Percentiles rank a stretch among this genome's conserved stretches.
These are phyloP conservation scores for Drosophila funebris DNA, from an alignment of 1,140 invertebrate species.

Conservation along the genomic window DNA sequence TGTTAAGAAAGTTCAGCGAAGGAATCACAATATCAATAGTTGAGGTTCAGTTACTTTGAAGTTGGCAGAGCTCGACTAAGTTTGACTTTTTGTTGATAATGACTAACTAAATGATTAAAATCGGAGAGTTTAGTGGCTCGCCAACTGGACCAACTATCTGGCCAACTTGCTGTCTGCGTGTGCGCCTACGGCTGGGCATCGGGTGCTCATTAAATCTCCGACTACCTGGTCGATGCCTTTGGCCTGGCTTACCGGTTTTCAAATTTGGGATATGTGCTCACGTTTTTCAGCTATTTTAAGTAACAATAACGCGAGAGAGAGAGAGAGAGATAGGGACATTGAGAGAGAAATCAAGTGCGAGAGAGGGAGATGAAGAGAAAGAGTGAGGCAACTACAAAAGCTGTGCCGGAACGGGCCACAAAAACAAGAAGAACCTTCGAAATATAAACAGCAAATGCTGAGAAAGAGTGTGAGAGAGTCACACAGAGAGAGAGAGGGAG, in stretches of 20 bases:
- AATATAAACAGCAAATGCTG: slow-evolving; percentile 25
- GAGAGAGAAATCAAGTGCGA: too few relatives aligned
- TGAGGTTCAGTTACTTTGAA: neutral
- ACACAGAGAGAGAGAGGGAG: slow-evolving; percentile 5
- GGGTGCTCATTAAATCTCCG: slow-evolving; percentile 47
- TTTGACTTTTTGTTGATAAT: neutral
- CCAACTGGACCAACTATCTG: slow-evolving; percentile 24
- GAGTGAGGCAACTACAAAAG: slow-evolving; percentile 35
- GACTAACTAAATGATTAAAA: neutral
- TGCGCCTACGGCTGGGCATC: slow-evolving; percentile 31
- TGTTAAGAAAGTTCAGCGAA: too few relatives aligned
- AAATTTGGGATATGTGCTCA: slow-evolving; percentile 75
- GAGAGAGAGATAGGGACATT: neutral
- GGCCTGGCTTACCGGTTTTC: slow-evolving; percentile 71
- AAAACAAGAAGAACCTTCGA: slow-evolving; percentile 42
- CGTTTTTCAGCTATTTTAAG: slow-evolving; percentile 80
- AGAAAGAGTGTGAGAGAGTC: slow-evolving; percentile 1
- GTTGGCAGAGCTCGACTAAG: neutral
- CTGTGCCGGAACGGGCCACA: slow-evolving; percentile 41
- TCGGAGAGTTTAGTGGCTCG: neutral
- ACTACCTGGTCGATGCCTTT: slow-evolving; percentile 51
- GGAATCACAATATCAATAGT: too few relatives aligned
- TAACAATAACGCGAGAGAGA: slow-evolving; percentile 60
- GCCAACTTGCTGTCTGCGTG: slow-evolving; percentile 10
- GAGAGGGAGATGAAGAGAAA: neutral